phyloP scores from a whole-genome alignment of 2,797 vertebrate species.

The Karalla daura region DNA sequence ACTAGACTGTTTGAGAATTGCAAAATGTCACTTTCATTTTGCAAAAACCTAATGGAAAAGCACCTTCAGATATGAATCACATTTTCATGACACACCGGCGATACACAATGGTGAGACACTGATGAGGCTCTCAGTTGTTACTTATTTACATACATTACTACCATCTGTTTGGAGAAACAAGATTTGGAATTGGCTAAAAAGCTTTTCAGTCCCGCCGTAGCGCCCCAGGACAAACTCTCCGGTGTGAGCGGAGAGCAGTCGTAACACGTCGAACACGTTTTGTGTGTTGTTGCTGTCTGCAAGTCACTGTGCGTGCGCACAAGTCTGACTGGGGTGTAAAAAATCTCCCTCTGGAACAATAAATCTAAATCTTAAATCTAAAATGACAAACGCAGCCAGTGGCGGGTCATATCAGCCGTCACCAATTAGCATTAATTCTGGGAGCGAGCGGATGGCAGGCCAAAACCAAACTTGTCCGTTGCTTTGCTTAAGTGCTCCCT shows the following conservation, averaged over 20 bases:
- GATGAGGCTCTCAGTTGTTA: background rate
- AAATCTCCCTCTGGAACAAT: background rate
- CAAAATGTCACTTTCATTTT: no score
- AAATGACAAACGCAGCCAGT: background rate
- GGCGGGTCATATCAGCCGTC: background rate
- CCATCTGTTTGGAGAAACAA: background rate
- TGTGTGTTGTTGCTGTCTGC: background rate
- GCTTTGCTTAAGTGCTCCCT: background rate
- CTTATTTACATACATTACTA: background rate
- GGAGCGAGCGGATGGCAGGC: constrained; percentile 6
- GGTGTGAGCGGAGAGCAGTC: background rate
- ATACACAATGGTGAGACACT: constrained; percentile 1
- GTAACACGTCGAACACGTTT: background rate
- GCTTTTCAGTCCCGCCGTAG: background rate
- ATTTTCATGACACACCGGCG: background rate
- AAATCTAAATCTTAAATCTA: background rate
- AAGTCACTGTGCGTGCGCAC: background rate
- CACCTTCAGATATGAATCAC: background rate
- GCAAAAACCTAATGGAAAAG: background rate
- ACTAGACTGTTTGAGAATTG: no score
- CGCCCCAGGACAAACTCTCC: background rate
- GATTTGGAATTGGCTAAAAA: background rate
- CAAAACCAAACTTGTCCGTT: constrained; percentile 1
- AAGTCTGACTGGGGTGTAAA: background rate
- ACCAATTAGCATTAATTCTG: background rate